Percentiles rank a stretch among this genome's conserved stretches.
Evolutionary conservation across 1,140 invertebrate species (phyloP).

Genomic region (Drosophila bocqueti): DNA sequence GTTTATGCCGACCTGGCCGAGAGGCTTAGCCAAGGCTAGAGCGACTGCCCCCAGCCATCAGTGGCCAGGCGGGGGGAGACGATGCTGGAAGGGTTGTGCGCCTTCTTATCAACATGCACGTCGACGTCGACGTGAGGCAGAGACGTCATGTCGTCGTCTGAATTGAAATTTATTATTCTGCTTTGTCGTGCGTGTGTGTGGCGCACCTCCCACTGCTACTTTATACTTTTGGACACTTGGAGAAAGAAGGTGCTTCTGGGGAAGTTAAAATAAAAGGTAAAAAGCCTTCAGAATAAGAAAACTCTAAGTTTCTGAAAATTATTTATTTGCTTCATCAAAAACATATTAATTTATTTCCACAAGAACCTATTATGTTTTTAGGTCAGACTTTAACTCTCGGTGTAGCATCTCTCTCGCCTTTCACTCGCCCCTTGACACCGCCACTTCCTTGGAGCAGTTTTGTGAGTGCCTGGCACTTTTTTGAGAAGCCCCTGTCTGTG

Average conservation of each 20-base stretch:
- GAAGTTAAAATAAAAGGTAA: too few species aligned
- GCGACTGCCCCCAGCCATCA: slow-evolving; percentile 8
- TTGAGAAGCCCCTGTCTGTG: slow-evolving; percentile 23
- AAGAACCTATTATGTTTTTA: neutral
- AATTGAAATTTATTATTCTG: slow-evolving; percentile 83
- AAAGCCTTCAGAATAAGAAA: neutral
- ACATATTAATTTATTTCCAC: neutral
- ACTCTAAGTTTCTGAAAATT: neutral
- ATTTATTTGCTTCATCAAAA: neutral
- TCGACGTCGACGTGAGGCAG: slow-evolving; percentile 53
- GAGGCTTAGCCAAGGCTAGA: slow-evolving; percentile 45
- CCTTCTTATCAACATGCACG: slow-evolving; percentile 74
- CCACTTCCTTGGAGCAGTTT: slow-evolving; percentile 22
- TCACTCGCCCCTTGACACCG: neutral
- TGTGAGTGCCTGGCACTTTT: slow-evolving; percentile 53
- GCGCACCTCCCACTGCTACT: neutral
- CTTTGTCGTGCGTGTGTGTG: slow-evolving; percentile 73
- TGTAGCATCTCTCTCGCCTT: neutral
- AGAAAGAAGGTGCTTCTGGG: neutral
- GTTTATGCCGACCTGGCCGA: slow-evolving; percentile 38
- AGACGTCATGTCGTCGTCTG: slow-evolving; percentile 71
- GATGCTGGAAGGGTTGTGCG: slow-evolving; percentile 34
- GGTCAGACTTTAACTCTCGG: neutral
- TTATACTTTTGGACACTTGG: neutral
- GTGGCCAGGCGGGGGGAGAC: neutral